Evolutionary conservation across 2,113 vertebrate species (phyloP).

Genomic region (Myrmophylax atrothorax): DNA sequence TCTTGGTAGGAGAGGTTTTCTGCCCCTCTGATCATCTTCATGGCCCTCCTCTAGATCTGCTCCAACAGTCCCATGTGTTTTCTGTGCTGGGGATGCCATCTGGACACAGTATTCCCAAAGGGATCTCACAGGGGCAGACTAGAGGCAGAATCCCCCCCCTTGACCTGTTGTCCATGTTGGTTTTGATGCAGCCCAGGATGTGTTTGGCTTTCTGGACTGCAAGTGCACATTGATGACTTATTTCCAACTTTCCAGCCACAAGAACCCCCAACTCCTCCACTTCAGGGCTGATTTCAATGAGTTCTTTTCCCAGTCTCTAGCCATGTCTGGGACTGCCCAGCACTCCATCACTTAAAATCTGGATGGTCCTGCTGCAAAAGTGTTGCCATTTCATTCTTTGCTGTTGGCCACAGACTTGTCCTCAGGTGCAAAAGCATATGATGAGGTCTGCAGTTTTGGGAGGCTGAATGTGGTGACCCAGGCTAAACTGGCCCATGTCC

Average conservation of each 20-base stretch:
- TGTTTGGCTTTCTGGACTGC: background rate
- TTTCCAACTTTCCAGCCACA: background rate
- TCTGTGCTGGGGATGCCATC: background rate
- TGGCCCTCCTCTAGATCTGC: background rate
- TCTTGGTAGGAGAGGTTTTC: background rate
- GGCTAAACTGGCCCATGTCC: background rate
- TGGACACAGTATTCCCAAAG: background rate
- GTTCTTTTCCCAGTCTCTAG: background rate
- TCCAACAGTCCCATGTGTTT: background rate
- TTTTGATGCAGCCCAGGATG: background rate
- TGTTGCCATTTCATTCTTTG: background rate
- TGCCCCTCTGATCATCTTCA: background rate
- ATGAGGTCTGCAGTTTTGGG: background rate
- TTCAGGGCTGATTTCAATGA: background rate
- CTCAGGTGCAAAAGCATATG: background rate
- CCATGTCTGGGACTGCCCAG: background rate
- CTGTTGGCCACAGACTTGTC: background rate
- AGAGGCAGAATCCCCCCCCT: background rate
- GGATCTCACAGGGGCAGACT: background rate
- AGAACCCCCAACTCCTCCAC: background rate
- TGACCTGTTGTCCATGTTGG: background rate
- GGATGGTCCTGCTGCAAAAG: background rate
- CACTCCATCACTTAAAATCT: background rate
- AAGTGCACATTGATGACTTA: accelerated
- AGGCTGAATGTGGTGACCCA: background rate